These are phyloP conservation scores for Ectobius pallidus DNA, from an alignment of 2,888 invertebrate species.

Conservation along the genomic window DNA sequence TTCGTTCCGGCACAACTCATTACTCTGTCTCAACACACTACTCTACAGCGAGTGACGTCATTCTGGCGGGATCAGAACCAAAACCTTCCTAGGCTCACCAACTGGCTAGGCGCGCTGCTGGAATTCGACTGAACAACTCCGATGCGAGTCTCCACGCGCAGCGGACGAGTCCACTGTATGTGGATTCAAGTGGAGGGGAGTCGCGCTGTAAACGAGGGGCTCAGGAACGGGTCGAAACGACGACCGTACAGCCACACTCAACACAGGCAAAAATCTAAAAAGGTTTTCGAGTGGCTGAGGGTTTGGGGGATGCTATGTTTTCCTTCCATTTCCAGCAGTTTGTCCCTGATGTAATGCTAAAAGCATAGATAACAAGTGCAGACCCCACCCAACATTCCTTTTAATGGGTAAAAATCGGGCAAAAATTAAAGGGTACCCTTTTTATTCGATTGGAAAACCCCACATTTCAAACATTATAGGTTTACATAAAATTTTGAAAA, in stretches of 20 bases:
- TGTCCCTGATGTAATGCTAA: background rate
- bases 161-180: conserved; percentile 46
- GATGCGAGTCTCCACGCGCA: conserved; percentile 44
- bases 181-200: conserved; percentile 44
- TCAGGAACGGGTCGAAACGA: conserved; percentile 33
- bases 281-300: conserved; percentile 10
- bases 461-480: too few species aligned
- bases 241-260: conserved; percentile 15
- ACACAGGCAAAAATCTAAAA: conserved; percentile 17
- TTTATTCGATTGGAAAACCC: too few species aligned
- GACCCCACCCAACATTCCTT: background rate
- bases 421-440: too few species aligned
- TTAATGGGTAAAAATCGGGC: too few species aligned
- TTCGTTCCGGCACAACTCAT: conserved; percentile 42
- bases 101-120: conserved; percentile 31
- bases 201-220: conserved; percentile 27
- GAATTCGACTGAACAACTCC: conserved; percentile 15
- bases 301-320: conserved; percentile 12
- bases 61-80: conserved; percentile 56
- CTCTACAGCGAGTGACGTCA: conserved; percentile 60
- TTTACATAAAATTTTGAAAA: too few species aligned
- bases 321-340: conserved; percentile 22
- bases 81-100: conserved; percentile 45
- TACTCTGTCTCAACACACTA: conserved; percentile 53
- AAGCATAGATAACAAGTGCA: conserved; percentile 18